Evolutionary conservation across 1,140 invertebrate species (phyloP), one percentile per base, ranked within the genome.

Genomic region (Eriosoma lanigerum): DNA sequence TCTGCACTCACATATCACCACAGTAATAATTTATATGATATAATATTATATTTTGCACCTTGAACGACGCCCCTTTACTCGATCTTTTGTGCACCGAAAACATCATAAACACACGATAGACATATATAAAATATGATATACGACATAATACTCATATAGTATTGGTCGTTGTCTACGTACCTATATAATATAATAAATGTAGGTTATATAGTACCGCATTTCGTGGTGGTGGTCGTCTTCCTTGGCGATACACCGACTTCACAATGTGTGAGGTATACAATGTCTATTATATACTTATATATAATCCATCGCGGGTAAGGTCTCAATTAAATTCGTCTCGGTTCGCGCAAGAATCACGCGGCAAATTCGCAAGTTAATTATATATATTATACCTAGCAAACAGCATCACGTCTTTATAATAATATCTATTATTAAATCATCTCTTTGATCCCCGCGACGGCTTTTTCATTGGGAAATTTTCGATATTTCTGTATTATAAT

Each of bases 241-340:
- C 66, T 46, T 21, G 1, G 6, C 8, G 44, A 13, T 68, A 68
- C 15, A 62, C 26, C 26, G 26, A 19, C 8, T 38, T 38, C n/a
- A 38, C 38, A 21, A 68, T 46, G 66, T 44, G 73, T 58, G 73
- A 76, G 73, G 54, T 56, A 58, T 17, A 44, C 12, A n/a, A 38
- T 48, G 46, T 48, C 1, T 1, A 6, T 48, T 4, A 10, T 48
- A 15, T 15, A 13, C 4, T 10, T 6, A 1, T 48, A 15, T 15
- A 58, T 56, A 24, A n/a, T 29, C 17, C 48, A 15, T 24, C 26
- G 17, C 9, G 17, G 32, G 21, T 24, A 56, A 76, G 73, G 73
- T 76, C 73, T 76, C 73, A 76, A 76, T 76, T 44, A 58, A 76
- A 76, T 76, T 52, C 29, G 73, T 56, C 52, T 76, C 54, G 73